Evolutionary conservation across 1,140 invertebrate genomes (phyloP).

Genomic region (Dysdera silvatica): DNA sequence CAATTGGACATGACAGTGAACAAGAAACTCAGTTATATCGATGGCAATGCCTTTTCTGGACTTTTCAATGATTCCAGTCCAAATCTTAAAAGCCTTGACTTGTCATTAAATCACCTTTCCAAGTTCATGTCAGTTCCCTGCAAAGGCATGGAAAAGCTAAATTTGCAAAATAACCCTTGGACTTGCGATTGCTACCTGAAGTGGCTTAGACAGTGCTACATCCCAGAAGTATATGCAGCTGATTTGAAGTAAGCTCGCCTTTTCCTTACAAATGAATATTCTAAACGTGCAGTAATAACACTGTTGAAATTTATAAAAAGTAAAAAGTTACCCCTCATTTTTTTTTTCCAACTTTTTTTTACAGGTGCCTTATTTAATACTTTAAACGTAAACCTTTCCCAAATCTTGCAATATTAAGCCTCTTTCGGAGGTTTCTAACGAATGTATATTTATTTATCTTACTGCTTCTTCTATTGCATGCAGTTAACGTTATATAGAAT

Average conservation of each 20-base stretch:
- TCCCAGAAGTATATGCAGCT: slow-evolving; percentile 4
- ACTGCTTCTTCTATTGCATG: too few relatives aligned
- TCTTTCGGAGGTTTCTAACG: too few relatives aligned
- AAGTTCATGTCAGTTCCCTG: neutral
- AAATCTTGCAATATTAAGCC: too few relatives aligned
- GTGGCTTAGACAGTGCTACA: slow-evolving; percentile 30
- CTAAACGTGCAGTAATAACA: too few relatives aligned
- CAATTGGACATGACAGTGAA: slow-evolving; percentile 19
- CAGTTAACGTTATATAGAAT: too few relatives aligned
- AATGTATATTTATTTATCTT: too few relatives aligned
- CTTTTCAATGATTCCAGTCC: slow-evolving; percentile 23
- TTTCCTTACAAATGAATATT: too few relatives aligned
- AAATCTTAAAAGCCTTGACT: slow-evolving; percentile 18
- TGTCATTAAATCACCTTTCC: slow-evolving; percentile 4
- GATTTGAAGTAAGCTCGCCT: slow-evolving; percentile 17
- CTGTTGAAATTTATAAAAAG: too few relatives aligned
- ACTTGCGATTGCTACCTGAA: slow-evolving; percentile 31
- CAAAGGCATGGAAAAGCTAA: slow-evolving; percentile 21
- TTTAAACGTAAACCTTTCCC: too few relatives aligned
- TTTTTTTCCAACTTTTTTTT: neutral
- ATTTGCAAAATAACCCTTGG: slow-evolving; percentile 32
- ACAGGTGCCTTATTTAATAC: neutral
- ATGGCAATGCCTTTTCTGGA: slow-evolving; percentile 22
- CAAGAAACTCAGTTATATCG: slow-evolving; percentile 12
- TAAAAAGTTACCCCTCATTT: too few relatives aligned